Percentiles rank a stretch among this genome's conserved stretches.
Conservation (phyloP, 37 sponge, comb jelly and placozoan species). For the Lycopodina hypogea region DNA sequence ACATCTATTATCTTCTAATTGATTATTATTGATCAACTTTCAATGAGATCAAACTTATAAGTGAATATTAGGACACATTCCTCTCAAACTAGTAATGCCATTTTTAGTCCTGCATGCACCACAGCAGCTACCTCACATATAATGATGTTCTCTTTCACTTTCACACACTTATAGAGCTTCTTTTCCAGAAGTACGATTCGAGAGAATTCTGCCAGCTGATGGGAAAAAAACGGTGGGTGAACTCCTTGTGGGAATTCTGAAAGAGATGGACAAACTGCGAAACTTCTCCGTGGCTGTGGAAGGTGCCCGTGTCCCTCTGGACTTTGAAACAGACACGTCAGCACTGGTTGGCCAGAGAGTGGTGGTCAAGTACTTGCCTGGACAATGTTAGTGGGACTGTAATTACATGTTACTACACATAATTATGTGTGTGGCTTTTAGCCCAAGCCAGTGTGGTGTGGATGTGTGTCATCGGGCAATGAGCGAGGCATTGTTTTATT, state of each 20-base stretch:
- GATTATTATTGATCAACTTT: too few species aligned
- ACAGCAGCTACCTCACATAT: neutral
- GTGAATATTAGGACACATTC: too few species aligned
- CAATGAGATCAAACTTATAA: too few species aligned
- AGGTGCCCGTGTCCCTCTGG: conserved; percentile 46
- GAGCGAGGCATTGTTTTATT: too few species aligned
- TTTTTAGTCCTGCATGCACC: neutral
- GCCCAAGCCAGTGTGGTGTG: neutral
- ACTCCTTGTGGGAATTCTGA: conserved; percentile 20
- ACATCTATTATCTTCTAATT: too few species aligned
- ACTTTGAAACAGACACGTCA: conserved; percentile 24
- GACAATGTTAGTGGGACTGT: conserved; percentile 27
- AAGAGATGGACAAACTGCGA: conserved; percentile 23
- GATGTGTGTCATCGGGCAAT: too few species aligned
- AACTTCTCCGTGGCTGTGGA: conserved; percentile 42
- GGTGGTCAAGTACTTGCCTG: conserved; percentile 36
- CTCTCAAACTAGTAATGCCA: too few species aligned
- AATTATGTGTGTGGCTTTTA: neutral
- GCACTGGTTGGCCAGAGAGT: conserved; percentile 50
- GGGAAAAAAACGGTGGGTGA: conserved; percentile 31
- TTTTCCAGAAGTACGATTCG: conserved; percentile 47
- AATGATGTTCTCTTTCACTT: too few species aligned
- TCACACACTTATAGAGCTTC: conserved; percentile 43
- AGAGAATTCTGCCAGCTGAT: conserved; percentile 55
- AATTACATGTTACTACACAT: neutral